A percentile compares a stretch with the other conserved stretches of the same genome.
These are phyloP conservation scores for Diphyllodes magnificus DNA, from an alignment of 2,113 vertebrate species.

Conservation along the genomic window DNA sequence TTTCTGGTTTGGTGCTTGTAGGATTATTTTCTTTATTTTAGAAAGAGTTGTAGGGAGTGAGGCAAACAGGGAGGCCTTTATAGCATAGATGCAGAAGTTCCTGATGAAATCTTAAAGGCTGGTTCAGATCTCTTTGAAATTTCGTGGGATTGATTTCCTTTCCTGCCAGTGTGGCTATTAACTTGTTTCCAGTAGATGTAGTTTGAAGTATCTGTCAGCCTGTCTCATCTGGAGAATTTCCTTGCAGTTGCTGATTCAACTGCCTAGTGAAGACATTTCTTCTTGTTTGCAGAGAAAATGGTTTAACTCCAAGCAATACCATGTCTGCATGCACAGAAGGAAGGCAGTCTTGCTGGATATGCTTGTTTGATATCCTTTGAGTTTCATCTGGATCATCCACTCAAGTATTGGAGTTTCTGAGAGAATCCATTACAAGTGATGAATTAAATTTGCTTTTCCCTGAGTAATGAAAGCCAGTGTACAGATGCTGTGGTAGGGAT, in stretches of 20 bases:
- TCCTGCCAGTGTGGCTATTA: background rate
- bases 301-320: slow-evolving; percentile 21
- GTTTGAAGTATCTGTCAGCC: background rate
- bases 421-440: background rate
- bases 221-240: background rate
- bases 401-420: background rate
- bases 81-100: background rate
- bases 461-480: background rate
- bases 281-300: slow-evolving; percentile 40
- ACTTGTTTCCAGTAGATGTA: background rate
- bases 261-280: slow-evolving; percentile 41
- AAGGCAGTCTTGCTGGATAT: background rate
- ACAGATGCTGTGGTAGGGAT: background rate
- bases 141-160: background rate
- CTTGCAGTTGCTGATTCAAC: slow-evolving; percentile 1
- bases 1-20: background rate
- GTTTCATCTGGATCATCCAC: background rate
- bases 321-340: background rate
- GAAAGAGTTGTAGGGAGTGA: background rate
- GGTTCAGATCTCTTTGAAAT: background rate
- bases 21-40: background rate
- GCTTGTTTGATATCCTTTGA: slow-evolving; percentile 18
- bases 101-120: background rate
- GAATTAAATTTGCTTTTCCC: background rate
- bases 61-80: background rate